Percentiles rank a stretch among this genome's conserved stretches.
These are phyloP conservation scores for Steinernema hermaphroditum DNA, from an alignment of 2,888 invertebrate species.

Conservation along the genomic window DNA sequence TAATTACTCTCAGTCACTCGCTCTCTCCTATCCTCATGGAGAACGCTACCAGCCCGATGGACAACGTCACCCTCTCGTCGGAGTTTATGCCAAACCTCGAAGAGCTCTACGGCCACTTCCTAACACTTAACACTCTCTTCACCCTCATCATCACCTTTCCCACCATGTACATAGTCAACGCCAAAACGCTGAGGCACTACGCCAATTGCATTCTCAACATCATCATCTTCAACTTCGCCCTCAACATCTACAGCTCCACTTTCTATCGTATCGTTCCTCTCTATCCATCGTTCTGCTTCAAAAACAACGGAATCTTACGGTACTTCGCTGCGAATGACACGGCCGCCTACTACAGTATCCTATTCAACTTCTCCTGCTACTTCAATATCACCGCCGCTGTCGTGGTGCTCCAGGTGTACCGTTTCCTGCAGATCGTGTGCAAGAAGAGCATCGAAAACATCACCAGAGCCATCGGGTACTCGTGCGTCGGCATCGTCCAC, in stretches of 20 bases:
- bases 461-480: background rate
- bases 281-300: constrained; percentile 5
- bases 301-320: background rate
- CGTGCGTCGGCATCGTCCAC: background rate
- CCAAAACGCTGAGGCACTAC: constrained; percentile 12
- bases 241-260: constrained; percentile 1
- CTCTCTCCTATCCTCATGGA: no score
- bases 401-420: background rate
- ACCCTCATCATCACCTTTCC: background rate
- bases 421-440: constrained; percentile 12
- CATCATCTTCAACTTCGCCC: background rate
- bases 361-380: background rate
- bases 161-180: constrained; percentile 12
- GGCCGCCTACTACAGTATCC: background rate
- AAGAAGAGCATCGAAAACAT: constrained; percentile 18
- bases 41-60: background rate
- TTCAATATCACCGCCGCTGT: background rate
- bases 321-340: constrained; percentile 11
- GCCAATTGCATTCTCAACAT: constrained; percentile 12
- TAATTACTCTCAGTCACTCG: no score
- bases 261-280: background rate
- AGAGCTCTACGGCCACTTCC: constrained; percentile 13
- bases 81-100: constrained; percentile 13
- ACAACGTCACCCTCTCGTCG: background rate
- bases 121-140: constrained; percentile 7